phyloP scores from a whole-genome alignment of 2,888 invertebrate species.

The Uloborus plumipes region DNA sequence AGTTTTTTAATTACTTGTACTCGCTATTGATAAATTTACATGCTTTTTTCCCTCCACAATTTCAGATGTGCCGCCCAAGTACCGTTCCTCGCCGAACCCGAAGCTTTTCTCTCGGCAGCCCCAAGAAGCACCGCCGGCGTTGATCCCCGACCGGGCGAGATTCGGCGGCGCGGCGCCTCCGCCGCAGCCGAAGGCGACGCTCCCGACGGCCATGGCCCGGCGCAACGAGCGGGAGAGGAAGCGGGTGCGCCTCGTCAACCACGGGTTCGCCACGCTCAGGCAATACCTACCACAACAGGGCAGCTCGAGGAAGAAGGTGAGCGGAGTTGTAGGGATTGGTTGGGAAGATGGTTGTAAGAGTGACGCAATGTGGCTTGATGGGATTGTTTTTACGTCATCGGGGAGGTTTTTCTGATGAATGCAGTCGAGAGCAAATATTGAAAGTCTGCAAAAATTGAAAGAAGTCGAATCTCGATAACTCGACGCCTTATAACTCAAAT shows the following conservation, averaged over 20 bases:
- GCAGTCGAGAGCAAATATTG: no score
- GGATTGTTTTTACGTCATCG: no score
- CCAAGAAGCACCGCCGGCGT: neutral
- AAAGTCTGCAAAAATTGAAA: no score
- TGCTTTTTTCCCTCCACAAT: neutral
- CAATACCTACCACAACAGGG: constrained; percentile 83
- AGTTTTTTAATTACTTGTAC: no score
- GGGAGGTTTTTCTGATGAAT: no score
- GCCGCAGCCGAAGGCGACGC: neutral
- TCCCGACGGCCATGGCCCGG: constrained; percentile 82
- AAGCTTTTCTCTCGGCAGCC: constrained; percentile 1
- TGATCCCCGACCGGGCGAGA: neutral
- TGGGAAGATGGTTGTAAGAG: neutral
- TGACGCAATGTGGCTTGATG: no score
- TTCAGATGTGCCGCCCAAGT: constrained; percentile 27
- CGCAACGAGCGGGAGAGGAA: constrained; percentile 94
- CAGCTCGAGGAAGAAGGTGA: constrained; percentile 69
- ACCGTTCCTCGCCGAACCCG: constrained; percentile 12
- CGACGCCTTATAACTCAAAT: no score
- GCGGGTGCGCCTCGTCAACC: constrained; percentile 84
- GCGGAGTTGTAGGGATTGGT: constrained; percentile 1
- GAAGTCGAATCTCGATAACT: no score
- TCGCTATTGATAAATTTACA: no score
- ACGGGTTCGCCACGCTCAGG: constrained; percentile 86
- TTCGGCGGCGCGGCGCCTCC: no score